Conservation (phyloP, 2,888 invertebrate genomes). For the Salpingus planirostris region DNA sequence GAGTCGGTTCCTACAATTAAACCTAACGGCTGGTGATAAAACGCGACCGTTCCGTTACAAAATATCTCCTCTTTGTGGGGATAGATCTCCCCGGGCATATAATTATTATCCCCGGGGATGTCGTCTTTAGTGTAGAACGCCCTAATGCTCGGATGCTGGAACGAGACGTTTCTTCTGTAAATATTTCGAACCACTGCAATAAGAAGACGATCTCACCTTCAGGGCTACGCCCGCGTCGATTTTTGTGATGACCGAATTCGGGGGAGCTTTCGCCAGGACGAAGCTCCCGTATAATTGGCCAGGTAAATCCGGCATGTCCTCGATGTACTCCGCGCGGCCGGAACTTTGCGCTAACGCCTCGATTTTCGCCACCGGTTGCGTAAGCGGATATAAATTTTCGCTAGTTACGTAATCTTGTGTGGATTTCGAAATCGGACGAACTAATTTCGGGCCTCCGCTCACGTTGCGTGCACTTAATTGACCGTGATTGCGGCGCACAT, state of each 20-base stretch:
- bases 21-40: conserved; percentile 67
- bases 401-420: conserved; percentile 53
- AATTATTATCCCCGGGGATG: conserved; percentile 61
- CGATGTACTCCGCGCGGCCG: conserved; percentile 71
- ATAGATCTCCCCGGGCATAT: conserved; percentile 34
- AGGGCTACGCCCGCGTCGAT: conserved; percentile 59
- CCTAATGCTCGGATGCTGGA: conserved; percentile 55
- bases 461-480: too few species aligned
- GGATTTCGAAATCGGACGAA: conserved; percentile 49
- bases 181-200: too few species aligned
- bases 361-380: conserved; percentile 55
- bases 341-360: conserved; percentile 53
- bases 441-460: conserved; percentile 42
- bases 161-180: too few species aligned
- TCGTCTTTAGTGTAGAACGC: conserved; percentile 57
- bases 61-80: conserved; percentile 43
- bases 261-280: conserved; percentile 49
- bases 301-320: conserved; percentile 58
- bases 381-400: conserved; percentile 53
- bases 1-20: conserved; percentile 59
- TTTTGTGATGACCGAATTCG: conserved; percentile 49
- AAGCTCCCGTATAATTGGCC: conserved; percentile 65
- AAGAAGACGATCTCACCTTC: too few species aligned
- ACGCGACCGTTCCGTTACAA: conserved; percentile 47
- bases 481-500: too few species aligned